Percentiles rank a stretch among this genome's conserved stretches.
Evolutionary conservation across 2,888 invertebrate species (phyloP).

Genomic region (Tiphia femorata): DNA sequence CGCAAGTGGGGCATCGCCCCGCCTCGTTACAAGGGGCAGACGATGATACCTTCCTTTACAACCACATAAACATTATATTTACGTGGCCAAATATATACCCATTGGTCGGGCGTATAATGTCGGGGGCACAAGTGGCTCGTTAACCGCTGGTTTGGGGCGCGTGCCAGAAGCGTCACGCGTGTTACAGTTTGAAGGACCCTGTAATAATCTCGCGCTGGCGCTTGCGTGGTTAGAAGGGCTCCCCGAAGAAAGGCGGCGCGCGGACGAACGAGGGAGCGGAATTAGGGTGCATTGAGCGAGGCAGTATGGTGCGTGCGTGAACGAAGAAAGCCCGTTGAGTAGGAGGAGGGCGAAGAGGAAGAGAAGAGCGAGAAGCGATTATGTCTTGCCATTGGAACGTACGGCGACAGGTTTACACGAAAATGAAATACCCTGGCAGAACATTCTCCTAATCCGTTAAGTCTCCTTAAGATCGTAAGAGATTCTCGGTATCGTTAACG

Average conservation of each 20-base stretch:
- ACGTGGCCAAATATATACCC: conserved; percentile 27
- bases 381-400: too few species aligned
- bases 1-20: conserved; percentile 9
- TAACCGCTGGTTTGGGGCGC: conserved; percentile 41
- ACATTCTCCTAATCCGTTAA: too few species aligned
- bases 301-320: conserved; percentile 3
- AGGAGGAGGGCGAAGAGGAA: background rate
- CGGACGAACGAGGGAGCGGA: background rate
- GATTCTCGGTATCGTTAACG: too few species aligned
- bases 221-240: background rate
- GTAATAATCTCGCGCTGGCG: conserved; percentile 8
- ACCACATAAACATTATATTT: conserved; percentile 12
- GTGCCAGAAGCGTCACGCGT: conserved; percentile 43
- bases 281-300: background rate
- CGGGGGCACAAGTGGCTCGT: conserved; percentile 37
- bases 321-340: conserved; percentile 8
- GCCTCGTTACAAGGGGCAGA: background rate
- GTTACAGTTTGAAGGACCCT: conserved; percentile 31
- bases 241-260: background rate
- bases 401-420: too few species aligned
- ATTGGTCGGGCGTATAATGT: conserved; percentile 24
- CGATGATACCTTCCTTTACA: conserved; percentile 3
- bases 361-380: background rate
- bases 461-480: too few species aligned
- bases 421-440: too few species aligned